These are phyloP conservation scores for Petromus typicus DNA, from an alignment of 2,113 vertebrate genomes.

Conservation along the genomic window DNA sequence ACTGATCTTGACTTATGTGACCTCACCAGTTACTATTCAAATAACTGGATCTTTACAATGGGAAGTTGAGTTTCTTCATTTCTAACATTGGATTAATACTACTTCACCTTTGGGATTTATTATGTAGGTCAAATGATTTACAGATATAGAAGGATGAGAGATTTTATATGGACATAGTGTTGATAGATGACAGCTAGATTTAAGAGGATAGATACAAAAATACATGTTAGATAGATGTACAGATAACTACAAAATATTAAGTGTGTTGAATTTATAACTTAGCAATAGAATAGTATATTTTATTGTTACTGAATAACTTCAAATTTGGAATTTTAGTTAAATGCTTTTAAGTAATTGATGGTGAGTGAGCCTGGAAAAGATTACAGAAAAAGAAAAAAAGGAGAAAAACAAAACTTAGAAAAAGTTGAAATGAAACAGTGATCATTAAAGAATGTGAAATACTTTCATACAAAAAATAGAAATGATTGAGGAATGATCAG, in stretches of 20 bases:
- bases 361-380: background rate
- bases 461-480: background rate
- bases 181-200: background rate
- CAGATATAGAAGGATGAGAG: background rate
- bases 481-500: background rate
- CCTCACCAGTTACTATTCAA: background rate
- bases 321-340: conserved; percentile 13
- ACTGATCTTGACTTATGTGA: background rate
- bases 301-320: conserved; percentile 1
- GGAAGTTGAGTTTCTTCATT: background rate
- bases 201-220: background rate
- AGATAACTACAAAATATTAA: background rate
- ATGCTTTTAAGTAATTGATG: background rate
- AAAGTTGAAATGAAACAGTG: background rate
- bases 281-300: background rate
- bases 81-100: background rate
- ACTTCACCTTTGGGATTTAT: background rate
- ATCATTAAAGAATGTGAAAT: background rate
- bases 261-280: background rate
- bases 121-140: background rate
- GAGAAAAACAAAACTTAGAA: background rate
- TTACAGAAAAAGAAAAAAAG: background rate
- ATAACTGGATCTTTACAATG: background rate
- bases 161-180: background rate
- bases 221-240: background rate